A percentile compares a stretch with the other conserved stretches of the same genome.
Conservation (phyloP, 1,140 invertebrate genomes). For the Zaprionus lachaisei region DNA sequence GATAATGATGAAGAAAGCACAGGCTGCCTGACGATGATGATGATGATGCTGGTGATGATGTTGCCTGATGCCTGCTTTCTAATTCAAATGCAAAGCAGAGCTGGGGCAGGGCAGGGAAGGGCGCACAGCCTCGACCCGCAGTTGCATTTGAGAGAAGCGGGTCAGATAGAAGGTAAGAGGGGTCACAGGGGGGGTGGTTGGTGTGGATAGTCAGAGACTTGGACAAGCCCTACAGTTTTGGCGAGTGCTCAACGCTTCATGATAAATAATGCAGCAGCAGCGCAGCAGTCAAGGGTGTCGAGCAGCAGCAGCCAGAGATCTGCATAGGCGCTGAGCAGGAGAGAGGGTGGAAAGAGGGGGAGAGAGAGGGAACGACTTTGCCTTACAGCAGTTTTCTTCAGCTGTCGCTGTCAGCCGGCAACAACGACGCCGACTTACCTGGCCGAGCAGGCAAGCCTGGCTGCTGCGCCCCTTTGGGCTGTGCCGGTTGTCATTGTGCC, state of each 20-base stretch:
- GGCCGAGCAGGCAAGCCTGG: background rate
- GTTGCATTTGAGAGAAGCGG: constrained; percentile 26
- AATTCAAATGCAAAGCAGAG: constrained; percentile 72
- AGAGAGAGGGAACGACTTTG: constrained; percentile 17
- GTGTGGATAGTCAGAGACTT: background rate
- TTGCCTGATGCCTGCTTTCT: constrained; percentile 16
- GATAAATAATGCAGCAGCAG: constrained; percentile 76
- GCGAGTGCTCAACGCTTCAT: constrained; percentile 53
- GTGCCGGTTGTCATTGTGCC: background rate
- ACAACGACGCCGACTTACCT: background rate
- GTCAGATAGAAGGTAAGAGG: background rate
- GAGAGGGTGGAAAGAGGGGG: background rate
- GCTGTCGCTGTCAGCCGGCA: constrained; percentile 57
- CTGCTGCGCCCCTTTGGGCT: background rate
- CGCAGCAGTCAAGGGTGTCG: constrained; percentile 7
- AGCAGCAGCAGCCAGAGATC: constrained; percentile 3
- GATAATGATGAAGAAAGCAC: constrained; percentile 6
- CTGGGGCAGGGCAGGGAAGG: constrained; percentile 31
- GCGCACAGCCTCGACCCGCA: constrained; percentile 65
- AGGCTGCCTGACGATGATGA: background rate
- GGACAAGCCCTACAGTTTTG: constrained; percentile 44
- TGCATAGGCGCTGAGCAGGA: background rate
- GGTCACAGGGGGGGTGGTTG: background rate
- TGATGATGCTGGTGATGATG: constrained; percentile 9
- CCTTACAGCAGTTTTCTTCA: constrained; percentile 64